Percentiles rank a stretch among this genome's conserved stretches.
Evolutionary conservation across 2,888 invertebrate species (phyloP).

Genomic region (Megaustenia siamemsis): DNA sequence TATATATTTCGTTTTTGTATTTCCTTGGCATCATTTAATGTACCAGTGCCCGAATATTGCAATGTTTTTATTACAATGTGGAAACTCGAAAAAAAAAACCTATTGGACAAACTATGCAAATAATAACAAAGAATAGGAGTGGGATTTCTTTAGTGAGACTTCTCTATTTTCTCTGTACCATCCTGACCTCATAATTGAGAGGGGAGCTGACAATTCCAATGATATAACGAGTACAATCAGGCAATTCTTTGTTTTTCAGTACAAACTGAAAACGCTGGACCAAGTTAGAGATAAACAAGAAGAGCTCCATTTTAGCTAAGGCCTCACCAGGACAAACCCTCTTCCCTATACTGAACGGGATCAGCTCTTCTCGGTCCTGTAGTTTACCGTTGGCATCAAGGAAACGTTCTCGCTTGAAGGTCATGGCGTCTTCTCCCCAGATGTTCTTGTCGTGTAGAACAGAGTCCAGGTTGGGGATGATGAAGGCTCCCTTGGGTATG

Average conservation of each 20-base stretch:
- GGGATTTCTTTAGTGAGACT: too few relatives aligned
- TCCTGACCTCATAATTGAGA: not conserved
- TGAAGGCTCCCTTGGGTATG: slow-evolving; percentile 66
- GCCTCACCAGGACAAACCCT: slow-evolving; percentile 1
- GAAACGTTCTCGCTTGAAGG: slow-evolving; percentile 69
- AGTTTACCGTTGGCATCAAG: slow-evolving; percentile 58
- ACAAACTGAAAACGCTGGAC: slow-evolving; percentile 42
- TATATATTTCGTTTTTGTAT: too few relatives aligned
- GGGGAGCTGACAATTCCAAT: slow-evolving; percentile 25
- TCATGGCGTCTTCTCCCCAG: slow-evolving; percentile 62
- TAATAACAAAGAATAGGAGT: too few relatives aligned
- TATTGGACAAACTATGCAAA: too few relatives aligned
- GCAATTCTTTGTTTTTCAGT: slow-evolving; percentile 18
- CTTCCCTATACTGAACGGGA: slow-evolving; percentile 56
- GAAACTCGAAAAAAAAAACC: too few relatives aligned
- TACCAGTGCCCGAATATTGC: too few relatives aligned
- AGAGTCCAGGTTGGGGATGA: slow-evolving; percentile 59
- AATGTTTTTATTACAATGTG: too few relatives aligned
- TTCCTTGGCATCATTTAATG: too few relatives aligned
- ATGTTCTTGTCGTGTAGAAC: slow-evolving; percentile 61
- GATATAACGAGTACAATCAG: slow-evolving; percentile 6
- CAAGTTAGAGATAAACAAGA: slow-evolving; percentile 42
- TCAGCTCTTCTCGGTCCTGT: slow-evolving; percentile 49
- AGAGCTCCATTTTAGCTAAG: slow-evolving; percentile 40
- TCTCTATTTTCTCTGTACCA: not conserved